Base-by-base conservation (phyloP, 2,888 invertebrate genomes). In the Tolmerus cingulatus region DNA sequence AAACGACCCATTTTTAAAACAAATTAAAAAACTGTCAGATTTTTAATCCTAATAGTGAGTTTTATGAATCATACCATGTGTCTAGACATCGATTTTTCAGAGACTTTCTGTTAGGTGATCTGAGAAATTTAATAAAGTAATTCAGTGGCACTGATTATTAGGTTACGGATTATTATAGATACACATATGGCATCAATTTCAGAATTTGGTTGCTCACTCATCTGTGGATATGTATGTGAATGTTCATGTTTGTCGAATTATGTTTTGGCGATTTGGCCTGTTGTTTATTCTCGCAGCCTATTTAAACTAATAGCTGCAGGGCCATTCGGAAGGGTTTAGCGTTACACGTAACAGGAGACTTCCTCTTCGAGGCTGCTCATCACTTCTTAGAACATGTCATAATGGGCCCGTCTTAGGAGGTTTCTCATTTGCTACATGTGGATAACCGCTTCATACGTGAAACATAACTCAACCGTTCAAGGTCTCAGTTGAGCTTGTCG, bases 381-480 rank as follows among this genome's bases (percentile, higher is more conserved):
- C 81, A 81, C 30, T 81, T 81, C 55, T 78, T 43, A 78, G 78
- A 78, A 78, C 81, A 51, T 51, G 81, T 81, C 55, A 81, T 81
- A 81, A 81, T 81, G 81, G 43, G 78, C 5, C 30, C 37, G 51
- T 81, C 81, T 81, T 81, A 27, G 81, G 55, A 51, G 81, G 81
- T 81, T 81, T 81, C 81, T 81, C 55, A 81, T 81, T 81, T 51
- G 81, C 55, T 81, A 55, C 7, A 81, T 81, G 81, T n/a, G 51
- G 51, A 81, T 81, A 81, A 81, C 81, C 81, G 19, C 81, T 81
- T 7, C n/a, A 34, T 51, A 46, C 55, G n/a, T 81, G 81, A 81
- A 81, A 81, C 43, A 46, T 81, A 81, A 81, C 51, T 81, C 81
- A 81, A 81, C 81, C 81, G 81, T 81, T 81, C 81, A 81, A 81